A percentile compares a stretch with the other conserved stretches of the same genome.
Evolutionary conservation across 2,888 invertebrate species (phyloP).

Genomic region (Drosophila formosana): DNA sequence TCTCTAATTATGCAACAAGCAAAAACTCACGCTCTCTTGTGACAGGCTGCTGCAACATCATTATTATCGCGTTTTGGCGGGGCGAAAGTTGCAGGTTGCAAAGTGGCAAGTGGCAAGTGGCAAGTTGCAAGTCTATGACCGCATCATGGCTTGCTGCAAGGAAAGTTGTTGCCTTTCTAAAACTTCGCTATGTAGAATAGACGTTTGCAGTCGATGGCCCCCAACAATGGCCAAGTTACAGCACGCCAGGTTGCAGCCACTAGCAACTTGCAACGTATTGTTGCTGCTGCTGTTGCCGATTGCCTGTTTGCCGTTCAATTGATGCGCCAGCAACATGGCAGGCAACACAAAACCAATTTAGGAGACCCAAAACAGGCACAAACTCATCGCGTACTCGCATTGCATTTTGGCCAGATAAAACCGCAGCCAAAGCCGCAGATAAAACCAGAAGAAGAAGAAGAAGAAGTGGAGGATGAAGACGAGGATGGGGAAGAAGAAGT

Average conservation of each 20-base stretch:
- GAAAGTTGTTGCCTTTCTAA: slow-evolving; percentile 79
- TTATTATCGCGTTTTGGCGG: slow-evolving; percentile 35
- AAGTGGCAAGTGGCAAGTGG: slow-evolving; percentile 12
- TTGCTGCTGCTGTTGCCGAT: slow-evolving; percentile 30
- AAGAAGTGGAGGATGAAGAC: neutral
- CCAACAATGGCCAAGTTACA: slow-evolving; percentile 55
- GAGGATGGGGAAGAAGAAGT: slow-evolving; percentile 17
- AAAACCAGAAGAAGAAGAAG: neutral
- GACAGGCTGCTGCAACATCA: slow-evolving; percentile 35
- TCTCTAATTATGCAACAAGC: slow-evolving; percentile 61
- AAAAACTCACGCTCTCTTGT: neutral
- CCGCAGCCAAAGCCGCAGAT: slow-evolving; percentile 24
- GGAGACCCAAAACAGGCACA: slow-evolving; percentile 73
- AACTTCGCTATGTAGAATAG: slow-evolving; percentile 69
- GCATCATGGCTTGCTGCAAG: slow-evolving; percentile 55
- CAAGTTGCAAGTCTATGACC: slow-evolving; percentile 55
- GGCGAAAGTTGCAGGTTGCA: slow-evolving; percentile 60
- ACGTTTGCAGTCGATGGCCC: slow-evolving; percentile 18
- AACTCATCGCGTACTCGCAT: slow-evolving; percentile 49
- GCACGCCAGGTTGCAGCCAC: slow-evolving; percentile 46
- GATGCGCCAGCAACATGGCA: slow-evolving; percentile 78
- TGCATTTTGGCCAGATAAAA: slow-evolving; percentile 42
- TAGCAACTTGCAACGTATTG: slow-evolving; percentile 27
- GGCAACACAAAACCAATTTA: slow-evolving; percentile 76
- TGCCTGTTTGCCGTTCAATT: slow-evolving; percentile 59